These are phyloP conservation scores for Sphaerophoria rueppellii DNA, from an alignment of 2,888 invertebrate genomes.

Conservation along the genomic window DNA sequence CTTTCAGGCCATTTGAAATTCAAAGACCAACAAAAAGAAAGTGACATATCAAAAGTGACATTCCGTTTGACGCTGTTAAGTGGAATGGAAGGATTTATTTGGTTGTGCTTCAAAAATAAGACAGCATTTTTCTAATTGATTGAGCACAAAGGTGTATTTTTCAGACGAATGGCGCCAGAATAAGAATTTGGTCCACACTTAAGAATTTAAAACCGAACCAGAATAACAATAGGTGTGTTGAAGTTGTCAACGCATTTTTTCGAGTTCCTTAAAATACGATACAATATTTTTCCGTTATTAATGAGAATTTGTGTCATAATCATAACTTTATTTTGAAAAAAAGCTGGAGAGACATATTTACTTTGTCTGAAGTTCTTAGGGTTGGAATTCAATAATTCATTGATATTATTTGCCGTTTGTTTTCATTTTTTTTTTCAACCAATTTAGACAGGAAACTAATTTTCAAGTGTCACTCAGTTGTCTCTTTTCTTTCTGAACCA, in stretches of 20 bases:
- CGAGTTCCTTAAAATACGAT: background rate
- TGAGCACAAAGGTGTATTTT: background rate
- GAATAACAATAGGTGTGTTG: background rate
- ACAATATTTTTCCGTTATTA: background rate
- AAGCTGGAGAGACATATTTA: background rate
- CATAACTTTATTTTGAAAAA: background rate
- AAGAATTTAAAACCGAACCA: background rate
- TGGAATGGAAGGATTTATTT: slow-evolving; percentile 30
- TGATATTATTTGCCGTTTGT: too few species aligned
- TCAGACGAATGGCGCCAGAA: slow-evolving; percentile 18
- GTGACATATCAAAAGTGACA: slow-evolving; percentile 27
- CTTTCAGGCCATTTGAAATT: background rate
- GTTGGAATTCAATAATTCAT: background rate
- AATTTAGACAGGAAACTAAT: too few species aligned
- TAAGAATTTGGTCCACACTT: background rate
- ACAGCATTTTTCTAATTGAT: slow-evolving; percentile 24
- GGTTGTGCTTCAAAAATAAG: background rate
- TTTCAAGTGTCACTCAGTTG: too few species aligned
- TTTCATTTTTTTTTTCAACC: too few species aligned
- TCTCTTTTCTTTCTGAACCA: too few species aligned
- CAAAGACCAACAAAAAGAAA: background rate
- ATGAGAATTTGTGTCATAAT: background rate
- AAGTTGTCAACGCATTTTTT: slow-evolving; percentile 1
- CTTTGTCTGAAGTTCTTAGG: too few species aligned
- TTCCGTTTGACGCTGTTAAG: slow-evolving; percentile 20